Conservation (phyloP, 2,113 vertebrate species). For the Girardinichthys multiradiatus region DNA sequence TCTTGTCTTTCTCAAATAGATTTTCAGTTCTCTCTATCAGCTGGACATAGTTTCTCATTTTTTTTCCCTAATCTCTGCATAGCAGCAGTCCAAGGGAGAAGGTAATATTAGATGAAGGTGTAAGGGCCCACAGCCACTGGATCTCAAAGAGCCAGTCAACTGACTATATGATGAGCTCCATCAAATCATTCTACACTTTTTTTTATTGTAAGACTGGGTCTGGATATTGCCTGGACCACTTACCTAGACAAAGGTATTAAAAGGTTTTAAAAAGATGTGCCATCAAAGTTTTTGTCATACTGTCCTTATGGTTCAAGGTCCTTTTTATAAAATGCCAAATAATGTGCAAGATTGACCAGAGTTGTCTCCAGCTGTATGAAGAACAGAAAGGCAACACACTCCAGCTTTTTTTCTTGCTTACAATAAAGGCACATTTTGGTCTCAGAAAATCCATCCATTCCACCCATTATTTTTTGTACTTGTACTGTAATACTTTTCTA, state of each 20-base stretch:
- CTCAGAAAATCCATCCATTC: background rate
- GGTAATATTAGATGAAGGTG: background rate
- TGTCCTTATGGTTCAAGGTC: too few species aligned
- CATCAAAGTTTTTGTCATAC: too few species aligned
- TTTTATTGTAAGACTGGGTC: background rate
- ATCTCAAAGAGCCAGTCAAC: background rate
- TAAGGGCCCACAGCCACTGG: background rate
- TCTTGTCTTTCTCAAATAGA: conserved; percentile 1
- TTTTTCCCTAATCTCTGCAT: background rate
- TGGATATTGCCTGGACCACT: background rate
- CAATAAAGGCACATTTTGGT: background rate
- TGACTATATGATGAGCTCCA: background rate
- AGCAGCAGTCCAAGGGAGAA: background rate
- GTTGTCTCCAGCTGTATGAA: too few species aligned
- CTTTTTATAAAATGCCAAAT: too few species aligned
- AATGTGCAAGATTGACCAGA: too few species aligned
- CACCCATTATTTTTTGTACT: background rate
- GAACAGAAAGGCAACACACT: too few species aligned
- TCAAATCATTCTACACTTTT: background rate
- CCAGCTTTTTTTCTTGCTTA: too few species aligned
- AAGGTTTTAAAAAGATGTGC: too few species aligned
- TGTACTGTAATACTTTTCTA: background rate
- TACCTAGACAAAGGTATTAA: too few species aligned
- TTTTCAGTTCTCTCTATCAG: background rate
- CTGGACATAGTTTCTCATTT: background rate